Evolutionary conservation across 2,888 invertebrate genomes (phyloP).

Genomic region (Drosophila picticornis): DNA sequence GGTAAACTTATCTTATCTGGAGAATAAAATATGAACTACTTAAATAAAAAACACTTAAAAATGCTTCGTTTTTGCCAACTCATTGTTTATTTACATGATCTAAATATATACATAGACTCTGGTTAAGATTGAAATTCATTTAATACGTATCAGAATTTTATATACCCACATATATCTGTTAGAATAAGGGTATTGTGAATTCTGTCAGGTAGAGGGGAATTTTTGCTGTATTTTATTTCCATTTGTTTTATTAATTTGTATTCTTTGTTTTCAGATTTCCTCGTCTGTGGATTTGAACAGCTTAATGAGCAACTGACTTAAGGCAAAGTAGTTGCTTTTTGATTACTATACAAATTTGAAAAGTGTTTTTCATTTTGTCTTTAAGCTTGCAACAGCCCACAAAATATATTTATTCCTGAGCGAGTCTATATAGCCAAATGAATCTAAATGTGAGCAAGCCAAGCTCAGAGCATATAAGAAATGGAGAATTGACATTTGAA

Average conservation of each 20-base stretch:
- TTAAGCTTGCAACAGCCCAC: not conserved
- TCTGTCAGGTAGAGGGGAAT: no score
- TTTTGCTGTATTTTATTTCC: not conserved
- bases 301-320: slow-evolving; percentile 65
- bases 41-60: not conserved
- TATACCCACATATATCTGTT: not conserved
- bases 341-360: not conserved
- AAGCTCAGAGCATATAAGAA: not conserved
- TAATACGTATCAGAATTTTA: not conserved
- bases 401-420: not conserved
- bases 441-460: no score
- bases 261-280: slow-evolving; percentile 14
- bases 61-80: no score
- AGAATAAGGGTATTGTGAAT: not conserved
- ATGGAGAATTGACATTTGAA: not conserved
- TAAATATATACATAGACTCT: not conserved
- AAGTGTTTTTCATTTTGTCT: not conserved
- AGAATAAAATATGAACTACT: not conserved
- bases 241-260: slow-evolving; percentile 13
- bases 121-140: not conserved
- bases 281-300: slow-evolving; percentile 36
- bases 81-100: no score
- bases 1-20: not conserved
- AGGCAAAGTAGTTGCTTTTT: slow-evolving; percentile 31
- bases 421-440: not conserved